Base-by-base conservation (phyloP, 2,797 vertebrate genomes). In the Coregonus ussuriensis region DNA sequence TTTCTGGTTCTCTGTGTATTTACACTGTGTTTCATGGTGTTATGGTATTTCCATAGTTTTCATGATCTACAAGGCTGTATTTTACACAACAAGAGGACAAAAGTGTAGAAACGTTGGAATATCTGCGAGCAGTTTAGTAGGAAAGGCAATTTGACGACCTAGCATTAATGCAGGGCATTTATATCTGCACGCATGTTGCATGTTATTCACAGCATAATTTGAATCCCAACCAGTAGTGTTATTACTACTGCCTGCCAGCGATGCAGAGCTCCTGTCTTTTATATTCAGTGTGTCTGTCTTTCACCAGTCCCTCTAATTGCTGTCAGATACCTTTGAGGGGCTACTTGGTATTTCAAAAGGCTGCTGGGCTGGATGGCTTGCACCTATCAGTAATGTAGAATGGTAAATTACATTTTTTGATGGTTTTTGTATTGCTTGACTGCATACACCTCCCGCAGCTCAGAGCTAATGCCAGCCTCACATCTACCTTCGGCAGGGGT, bases 251-350 rank as follows among this genome's bases (percentile, higher is more conserved):
- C 18, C 76, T 86, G 85, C 81, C 83, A 85, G 82, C 69, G 83
- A 79, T 84, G 83, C 84, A 41, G 72, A 79, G 81, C 80, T 86
- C 33, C 79, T 83, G 83, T 80, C 81, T 88, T 85, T 84, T 79
- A 83, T 88, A 83, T 87, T 59, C 54, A 21, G 15, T 59, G 16
- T 59, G n/a, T 59, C 18, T 2, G 18, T 59, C 54, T 59, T 62
- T 62, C 56, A 21, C 18, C 56, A 62, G 56, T 79, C 74, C 33
- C 35, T 77, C 88, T 89, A 90, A 84, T 77, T 80, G 84, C 85
- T 80, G 79, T 73, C 74, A 79, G 83, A 76, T 59, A 29, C 84
- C 73, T 66, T 89, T 83, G 79, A 70, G 83, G 79, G 75, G 80
- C 80, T 77, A 71, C 77, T 53, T 87, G 86, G 72, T 87, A 84